Conservation (phyloP, 1,140 invertebrate genomes). For the Meloidogyne chitwoodi region DNA sequence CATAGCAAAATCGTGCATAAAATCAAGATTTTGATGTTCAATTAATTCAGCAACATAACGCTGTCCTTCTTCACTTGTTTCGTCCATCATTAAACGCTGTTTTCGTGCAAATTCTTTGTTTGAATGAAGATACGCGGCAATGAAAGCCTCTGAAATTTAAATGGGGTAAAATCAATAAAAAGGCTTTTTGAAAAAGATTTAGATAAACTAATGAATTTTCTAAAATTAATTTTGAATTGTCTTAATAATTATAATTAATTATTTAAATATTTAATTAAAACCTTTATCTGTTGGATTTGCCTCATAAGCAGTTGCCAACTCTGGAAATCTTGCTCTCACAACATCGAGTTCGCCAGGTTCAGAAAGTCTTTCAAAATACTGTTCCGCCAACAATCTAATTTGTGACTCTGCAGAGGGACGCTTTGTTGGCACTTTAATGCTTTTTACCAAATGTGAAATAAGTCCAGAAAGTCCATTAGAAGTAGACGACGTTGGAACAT, state of each 20-base stretch:
- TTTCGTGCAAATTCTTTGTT: constrained; percentile 20
- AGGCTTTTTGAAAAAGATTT: neutral
- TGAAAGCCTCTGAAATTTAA: constrained; percentile 23
- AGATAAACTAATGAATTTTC: neutral
- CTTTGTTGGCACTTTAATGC: constrained; percentile 27
- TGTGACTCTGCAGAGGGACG: neutral
- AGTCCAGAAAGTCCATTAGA: neutral
- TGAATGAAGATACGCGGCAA: constrained; percentile 9
- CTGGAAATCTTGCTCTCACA: constrained; percentile 12
- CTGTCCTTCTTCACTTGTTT: constrained; percentile 35
- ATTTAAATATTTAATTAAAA: neutral
- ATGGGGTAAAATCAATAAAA: neutral
- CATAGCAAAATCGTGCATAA: constrained; percentile 30
- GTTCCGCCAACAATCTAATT: constrained; percentile 1
- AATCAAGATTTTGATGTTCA: constrained; percentile 27
- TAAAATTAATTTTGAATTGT: neutral
- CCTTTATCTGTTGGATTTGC: constrained; percentile 24
- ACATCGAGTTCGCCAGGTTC: constrained; percentile 11
- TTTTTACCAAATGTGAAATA: constrained; percentile 24
- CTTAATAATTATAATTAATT: neutral
- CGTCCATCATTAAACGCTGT: constrained; percentile 25
- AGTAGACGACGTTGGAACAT: neutral
- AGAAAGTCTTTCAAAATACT: constrained; percentile 16
- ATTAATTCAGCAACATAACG: constrained; percentile 28
- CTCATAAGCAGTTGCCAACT: constrained; percentile 26